These are phyloP conservation scores for Litoditis marina DNA, from an alignment of 2,888 invertebrate species.

Conservation along the genomic window DNA sequence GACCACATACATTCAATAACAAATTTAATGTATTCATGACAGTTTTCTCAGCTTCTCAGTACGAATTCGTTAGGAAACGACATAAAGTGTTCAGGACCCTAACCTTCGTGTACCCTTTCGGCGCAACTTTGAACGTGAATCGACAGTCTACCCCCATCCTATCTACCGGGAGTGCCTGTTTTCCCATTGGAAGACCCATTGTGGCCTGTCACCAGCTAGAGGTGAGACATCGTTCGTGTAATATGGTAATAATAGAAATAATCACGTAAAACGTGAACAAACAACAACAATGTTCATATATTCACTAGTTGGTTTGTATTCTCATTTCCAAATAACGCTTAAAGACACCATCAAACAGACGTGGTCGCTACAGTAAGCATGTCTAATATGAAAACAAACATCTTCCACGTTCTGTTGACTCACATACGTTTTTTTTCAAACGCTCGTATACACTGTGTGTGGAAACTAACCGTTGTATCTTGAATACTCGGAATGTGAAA, in stretches of 20 bases:
- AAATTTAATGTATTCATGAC: not conserved
- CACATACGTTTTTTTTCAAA: too few species aligned
- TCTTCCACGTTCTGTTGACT: too few species aligned
- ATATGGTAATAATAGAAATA: too few species aligned
- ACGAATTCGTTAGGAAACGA: too few species aligned
- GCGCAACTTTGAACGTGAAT: slow-evolving; percentile 87
- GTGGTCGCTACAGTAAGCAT: too few species aligned
- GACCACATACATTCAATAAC: not conserved
- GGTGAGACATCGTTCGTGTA: slow-evolving; percentile 16
- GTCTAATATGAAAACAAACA: too few species aligned
- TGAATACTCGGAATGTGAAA: not conserved
- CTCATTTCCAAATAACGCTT: too few species aligned
- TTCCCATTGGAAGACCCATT: slow-evolving; percentile 86
- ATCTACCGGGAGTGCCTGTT: slow-evolving; percentile 87
- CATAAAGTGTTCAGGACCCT: slow-evolving; percentile 67
- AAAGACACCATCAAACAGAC: too few species aligned
- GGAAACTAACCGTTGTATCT: not conserved
- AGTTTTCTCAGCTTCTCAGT: not conserved
- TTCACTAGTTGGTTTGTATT: too few species aligned
- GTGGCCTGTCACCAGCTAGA: slow-evolving; percentile 71
- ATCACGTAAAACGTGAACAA: too few species aligned
- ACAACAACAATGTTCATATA: too few species aligned
- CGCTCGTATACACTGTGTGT: too few species aligned
- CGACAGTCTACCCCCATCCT: slow-evolving; percentile 85
- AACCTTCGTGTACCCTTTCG: slow-evolving; percentile 87